These are phyloP conservation scores for Zoanthus solanderi DNA, from an alignment of 92 coral and sea anemone genomes.

Conservation along the genomic window DNA sequence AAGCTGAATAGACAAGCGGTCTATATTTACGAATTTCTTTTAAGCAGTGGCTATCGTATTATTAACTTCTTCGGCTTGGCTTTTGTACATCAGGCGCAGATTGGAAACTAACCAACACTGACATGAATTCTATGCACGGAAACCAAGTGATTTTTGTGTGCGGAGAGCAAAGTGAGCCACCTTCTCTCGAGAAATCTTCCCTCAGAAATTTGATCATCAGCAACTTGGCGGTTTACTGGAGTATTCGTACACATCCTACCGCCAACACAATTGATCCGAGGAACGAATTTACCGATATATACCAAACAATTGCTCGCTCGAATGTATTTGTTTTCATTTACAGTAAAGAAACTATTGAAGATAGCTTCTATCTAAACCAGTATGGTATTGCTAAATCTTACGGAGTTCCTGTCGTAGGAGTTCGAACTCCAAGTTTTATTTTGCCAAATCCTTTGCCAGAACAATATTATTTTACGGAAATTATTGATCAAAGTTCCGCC, in stretches of 20 bases:
- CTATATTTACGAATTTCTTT: not conserved
- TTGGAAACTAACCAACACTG: not conserved
- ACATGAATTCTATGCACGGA: not conserved
- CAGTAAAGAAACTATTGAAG: slow-evolving; percentile 86
- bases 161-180: slow-evolving; percentile 59
- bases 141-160: slow-evolving; percentile 63
- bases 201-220: slow-evolving; percentile 59
- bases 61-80: not conserved
- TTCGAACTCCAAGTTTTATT: slow-evolving; percentile 89
- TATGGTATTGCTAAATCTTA: slow-evolving; percentile 94
- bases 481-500: slow-evolving; percentile 78
- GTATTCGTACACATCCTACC: slow-evolving; percentile 77
- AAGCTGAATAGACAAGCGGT: not conserved
- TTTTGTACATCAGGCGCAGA: not conserved
- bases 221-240: slow-evolving; percentile 57
- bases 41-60: not conserved
- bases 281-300: slow-evolving; percentile 71
- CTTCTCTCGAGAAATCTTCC: slow-evolving; percentile 46
- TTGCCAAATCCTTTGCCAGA: slow-evolving; percentile 96
- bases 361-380: slow-evolving; percentile 88
- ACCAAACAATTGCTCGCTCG: slow-evolving; percentile 76
- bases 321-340: slow-evolving; percentile 88
- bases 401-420: slow-evolving; percentile 88
- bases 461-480: slow-evolving; percentile 92
- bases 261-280: slow-evolving; percentile 69